Evolutionary conservation across 2,797 vertebrate species (phyloP).

Genomic region (Choloepus didactylus): DNA sequence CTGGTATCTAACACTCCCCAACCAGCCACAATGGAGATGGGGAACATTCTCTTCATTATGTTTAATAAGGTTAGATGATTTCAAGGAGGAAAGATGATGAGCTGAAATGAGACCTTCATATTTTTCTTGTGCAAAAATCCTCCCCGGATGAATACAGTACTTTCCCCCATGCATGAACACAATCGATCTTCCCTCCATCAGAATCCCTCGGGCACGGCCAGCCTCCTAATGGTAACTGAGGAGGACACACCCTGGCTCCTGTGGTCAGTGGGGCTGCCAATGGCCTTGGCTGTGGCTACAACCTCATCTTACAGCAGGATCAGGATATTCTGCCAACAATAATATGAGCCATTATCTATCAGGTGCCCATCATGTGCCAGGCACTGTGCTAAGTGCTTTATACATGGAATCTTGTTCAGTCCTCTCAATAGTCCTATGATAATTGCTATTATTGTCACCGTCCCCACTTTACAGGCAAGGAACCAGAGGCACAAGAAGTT

Average conservation of each 20-base stretch:
- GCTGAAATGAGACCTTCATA: background rate
- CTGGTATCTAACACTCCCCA: background rate
- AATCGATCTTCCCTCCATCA: slow-evolving; percentile 36
- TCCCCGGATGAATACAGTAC: slow-evolving; percentile 51
- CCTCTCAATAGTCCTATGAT: background rate
- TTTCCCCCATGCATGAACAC: background rate
- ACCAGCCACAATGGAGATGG: background rate
- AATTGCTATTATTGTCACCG: background rate
- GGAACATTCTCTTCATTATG: background rate
- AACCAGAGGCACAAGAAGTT: background rate
- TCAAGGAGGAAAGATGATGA: slow-evolving; percentile 54
- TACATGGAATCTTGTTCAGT: background rate
- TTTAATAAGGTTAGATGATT: slow-evolving; percentile 57
- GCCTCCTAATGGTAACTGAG: background rate
- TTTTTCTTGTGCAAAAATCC: slow-evolving; percentile 52
- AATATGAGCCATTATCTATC: background rate
- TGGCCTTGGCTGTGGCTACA: background rate
- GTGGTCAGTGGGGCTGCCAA: background rate
- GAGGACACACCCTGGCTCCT: background rate
- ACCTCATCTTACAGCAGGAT: background rate
- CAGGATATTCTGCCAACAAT: background rate
- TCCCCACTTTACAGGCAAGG: background rate
- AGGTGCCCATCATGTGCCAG: background rate
- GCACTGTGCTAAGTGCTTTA: background rate
- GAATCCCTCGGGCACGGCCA: slow-evolving; percentile 61